Conservation (phyloP, 2,797 vertebrate genomes). For the Chaunax sp. region DNA sequence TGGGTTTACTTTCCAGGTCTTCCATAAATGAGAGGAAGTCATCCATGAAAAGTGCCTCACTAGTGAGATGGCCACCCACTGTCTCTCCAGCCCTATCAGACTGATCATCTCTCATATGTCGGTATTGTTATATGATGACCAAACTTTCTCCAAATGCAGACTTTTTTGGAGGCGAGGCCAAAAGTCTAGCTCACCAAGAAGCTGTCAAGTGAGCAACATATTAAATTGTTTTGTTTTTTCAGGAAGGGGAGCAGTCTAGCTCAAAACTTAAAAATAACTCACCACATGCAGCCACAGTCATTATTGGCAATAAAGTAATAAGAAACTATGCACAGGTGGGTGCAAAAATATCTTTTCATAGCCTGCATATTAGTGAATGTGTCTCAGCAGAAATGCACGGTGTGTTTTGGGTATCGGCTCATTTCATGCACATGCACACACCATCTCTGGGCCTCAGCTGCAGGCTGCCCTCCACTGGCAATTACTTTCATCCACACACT, state of each 20-base stretch:
- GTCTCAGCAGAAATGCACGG: slow-evolving; percentile 8
- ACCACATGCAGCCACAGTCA: not conserved
- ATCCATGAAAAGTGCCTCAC: slow-evolving; percentile 30
- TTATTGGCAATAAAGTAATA: not conserved
- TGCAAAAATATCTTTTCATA: not conserved
- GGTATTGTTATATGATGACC: not conserved
- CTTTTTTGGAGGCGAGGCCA: not conserved
- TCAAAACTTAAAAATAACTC: not conserved
- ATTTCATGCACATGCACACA: slow-evolving; percentile 33
- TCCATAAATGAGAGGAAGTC: slow-evolving; percentile 28
- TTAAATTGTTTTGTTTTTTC: not conserved
- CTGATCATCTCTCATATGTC: slow-evolving; percentile 9
- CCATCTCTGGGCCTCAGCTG: slow-evolving; percentile 65
- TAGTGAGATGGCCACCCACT: slow-evolving; percentile 19
- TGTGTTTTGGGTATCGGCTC: slow-evolving; percentile 18
- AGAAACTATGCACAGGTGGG: not conserved
- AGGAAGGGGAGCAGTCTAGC: not conserved
- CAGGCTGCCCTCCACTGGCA: slow-evolving; percentile 79
- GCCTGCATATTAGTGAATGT: slow-evolving; percentile 6
- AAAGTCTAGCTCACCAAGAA: not conserved
- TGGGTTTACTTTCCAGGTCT: slow-evolving; percentile 13
- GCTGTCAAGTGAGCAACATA: slow-evolving; percentile 7
- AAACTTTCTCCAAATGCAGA: slow-evolving; percentile 4
- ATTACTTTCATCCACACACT: slow-evolving; percentile 81
- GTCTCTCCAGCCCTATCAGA: slow-evolving; percentile 7